Base-by-base conservation (phyloP, 2,113 vertebrate species). In the Hymenochirus boettgeri region DNA sequence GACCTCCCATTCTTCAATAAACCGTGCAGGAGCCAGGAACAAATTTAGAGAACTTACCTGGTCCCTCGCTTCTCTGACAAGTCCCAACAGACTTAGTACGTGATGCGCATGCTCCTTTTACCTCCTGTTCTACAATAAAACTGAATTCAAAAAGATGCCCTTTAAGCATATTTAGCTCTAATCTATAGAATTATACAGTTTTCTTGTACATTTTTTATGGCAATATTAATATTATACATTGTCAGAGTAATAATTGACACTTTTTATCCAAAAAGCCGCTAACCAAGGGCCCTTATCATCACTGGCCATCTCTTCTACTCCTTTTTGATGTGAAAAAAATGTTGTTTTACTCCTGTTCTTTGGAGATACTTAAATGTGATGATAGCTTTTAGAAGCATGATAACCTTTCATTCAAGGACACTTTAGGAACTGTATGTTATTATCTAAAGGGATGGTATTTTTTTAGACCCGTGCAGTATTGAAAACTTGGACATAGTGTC, bases 201-300 rank as follows among this genome's bases (percentile, higher is more conserved):
- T n/a, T n/a, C n/a, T n/a, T n/a, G n/a, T n/a, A n/a, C n/a, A n/a
- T n/a, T n/a, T n/a, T n/a, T n/a, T n/a, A n/a, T n/a, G n/a, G n/a
- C n/a, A n/a, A n/a, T 77, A 83, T 82, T 83, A 83, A 82, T 83
- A 81, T 82, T 78, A 65, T 74, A 75, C 73, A 77, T 85, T 81
- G 82, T 72, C 67, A 76, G 57, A 76, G 71, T 67, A 79, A 76
- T 76, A 75, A 84, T 75, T 76, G 78, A 75, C 77, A 88, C 57
- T 76, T 74, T 84, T 86, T 71, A 82, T 70, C 77, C 69, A 73
- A 71, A 79, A 78, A 57, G 69, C 74, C 57, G 75, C 72, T 42
- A 82, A 77, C 80, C 60, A 71, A 75, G 79, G 71, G 73, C 62
- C 57, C 67, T 73, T 73, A 78, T 81, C 81, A 84, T 81, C 83